Conservation (phyloP, 2,888 invertebrate genomes). For the Herminia tarsipennalis region DNA sequence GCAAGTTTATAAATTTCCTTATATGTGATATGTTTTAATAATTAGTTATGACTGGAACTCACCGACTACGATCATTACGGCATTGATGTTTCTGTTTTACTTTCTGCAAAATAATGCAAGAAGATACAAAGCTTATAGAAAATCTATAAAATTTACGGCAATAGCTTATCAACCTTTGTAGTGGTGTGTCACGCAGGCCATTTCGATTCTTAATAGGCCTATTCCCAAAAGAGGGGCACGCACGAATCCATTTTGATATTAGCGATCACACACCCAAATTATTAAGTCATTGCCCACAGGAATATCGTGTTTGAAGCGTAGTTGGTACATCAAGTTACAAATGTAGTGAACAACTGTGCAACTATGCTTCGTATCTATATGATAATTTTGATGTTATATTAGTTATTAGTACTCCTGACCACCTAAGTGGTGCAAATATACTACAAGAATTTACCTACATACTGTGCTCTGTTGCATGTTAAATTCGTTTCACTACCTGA, state of each 20-base stretch:
- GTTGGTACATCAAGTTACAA: slow-evolving; percentile 30
- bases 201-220: slow-evolving; percentile 42
- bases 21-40: too few relatives aligned
- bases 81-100: not conserved
- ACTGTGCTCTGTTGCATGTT: too few relatives aligned
- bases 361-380: too few relatives aligned
- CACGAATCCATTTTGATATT: slow-evolving; percentile 56
- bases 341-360: too few relatives aligned
- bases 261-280: slow-evolving; percentile 53
- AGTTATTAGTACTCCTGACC: too few relatives aligned
- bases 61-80: not conserved
- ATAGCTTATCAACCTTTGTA: slow-evolving; percentile 34
- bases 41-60: too few relatives aligned
- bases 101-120: not conserved
- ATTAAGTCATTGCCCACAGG: slow-evolving; percentile 46
- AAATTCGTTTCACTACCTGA: too few relatives aligned
- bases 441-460: too few relatives aligned
- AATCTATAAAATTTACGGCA: slow-evolving; percentile 9
- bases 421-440: too few relatives aligned
- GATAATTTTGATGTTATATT: too few relatives aligned
- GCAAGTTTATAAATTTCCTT: too few relatives aligned
- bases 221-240: slow-evolving; percentile 43
- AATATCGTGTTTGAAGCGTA: slow-evolving; percentile 39
- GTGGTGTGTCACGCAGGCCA: slow-evolving; percentile 41
- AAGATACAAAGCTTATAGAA: slow-evolving; percentile 5